phyloP scores from a whole-genome alignment of 2,113 vertebrate species.

The Ageneiosus marmoratus region DNA sequence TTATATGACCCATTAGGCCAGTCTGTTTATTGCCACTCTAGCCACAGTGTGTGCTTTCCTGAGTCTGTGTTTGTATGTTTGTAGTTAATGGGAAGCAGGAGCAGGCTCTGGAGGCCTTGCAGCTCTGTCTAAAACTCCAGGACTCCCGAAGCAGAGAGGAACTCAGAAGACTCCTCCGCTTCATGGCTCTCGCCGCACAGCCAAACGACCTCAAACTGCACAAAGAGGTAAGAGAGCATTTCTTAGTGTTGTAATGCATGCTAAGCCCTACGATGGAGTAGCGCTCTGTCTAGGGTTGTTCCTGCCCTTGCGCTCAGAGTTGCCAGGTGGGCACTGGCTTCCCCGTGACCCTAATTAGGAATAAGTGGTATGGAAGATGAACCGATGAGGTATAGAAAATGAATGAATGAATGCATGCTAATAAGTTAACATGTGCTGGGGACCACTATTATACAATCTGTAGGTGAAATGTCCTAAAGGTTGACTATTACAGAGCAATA shows the following conservation, averaged over 20 bases:
- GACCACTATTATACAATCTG: not conserved
- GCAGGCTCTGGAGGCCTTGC: conserved; percentile 87
- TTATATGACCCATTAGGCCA: not conserved
- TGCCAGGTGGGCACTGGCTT: too few species aligned
- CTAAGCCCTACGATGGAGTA: too few species aligned
- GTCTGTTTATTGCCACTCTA: not conserved
- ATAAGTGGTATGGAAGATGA: too few species aligned
- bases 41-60: conserved; percentile 1
- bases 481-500: not conserved
- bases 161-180: conserved; percentile 87
- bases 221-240: conserved; percentile 78
- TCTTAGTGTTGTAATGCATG: not conserved
- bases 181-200: conserved; percentile 88
- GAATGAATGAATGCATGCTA: too few species aligned
- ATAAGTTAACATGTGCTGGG: not conserved
- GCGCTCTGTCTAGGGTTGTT: too few species aligned
- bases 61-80: not conserved
- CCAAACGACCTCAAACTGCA: conserved; percentile 84
- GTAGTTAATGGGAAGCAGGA: conserved; percentile 92
- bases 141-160: conserved; percentile 87
- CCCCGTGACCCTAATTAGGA: too few species aligned
- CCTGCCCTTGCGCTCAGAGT: too few species aligned
- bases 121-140: conserved; percentile 91
- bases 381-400: too few species aligned
- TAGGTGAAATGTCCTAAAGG: not conserved